A percentile compares a stretch with the other conserved stretches of the same genome.
Conservation (phyloP, 2,888 invertebrate genomes). For the Romanomermis culicivorax region DNA sequence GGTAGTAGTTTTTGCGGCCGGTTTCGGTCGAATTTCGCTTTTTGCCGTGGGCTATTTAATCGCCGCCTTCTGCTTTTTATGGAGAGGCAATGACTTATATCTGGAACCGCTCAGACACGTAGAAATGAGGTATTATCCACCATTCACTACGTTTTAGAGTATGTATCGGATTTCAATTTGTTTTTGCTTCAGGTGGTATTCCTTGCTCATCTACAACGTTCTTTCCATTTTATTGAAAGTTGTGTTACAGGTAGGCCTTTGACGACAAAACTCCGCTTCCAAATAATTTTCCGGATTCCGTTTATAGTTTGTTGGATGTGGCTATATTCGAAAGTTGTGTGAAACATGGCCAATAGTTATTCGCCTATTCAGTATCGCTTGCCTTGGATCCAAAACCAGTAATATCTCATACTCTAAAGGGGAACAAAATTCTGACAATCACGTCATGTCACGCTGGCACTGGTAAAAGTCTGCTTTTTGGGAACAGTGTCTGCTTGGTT, state of each 20-base stretch:
- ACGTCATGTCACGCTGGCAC: no score
- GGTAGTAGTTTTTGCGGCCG: constrained; percentile 78
- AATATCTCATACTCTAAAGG: no score
- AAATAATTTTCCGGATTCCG: neutral
- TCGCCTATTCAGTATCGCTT: neutral
- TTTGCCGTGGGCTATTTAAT: constrained; percentile 86
- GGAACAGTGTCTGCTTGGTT: no score
- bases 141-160: no score
- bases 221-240: constrained; percentile 68
- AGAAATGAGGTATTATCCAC: neutral
- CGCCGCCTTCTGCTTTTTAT: constrained; percentile 80
- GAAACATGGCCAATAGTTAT: neutral
- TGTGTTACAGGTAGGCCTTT: constrained; percentile 41
- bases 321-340: constrained; percentile 2
- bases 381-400: neutral
- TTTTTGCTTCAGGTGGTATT: constrained; percentile 58
- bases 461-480: no score
- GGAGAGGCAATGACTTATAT: constrained; percentile 92
- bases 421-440: no score
- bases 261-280: neutral
- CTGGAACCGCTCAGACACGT: constrained; percentile 46
- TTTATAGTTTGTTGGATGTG: neutral
- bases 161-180: no score
- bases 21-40: constrained; percentile 70
- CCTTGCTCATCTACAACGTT: constrained; percentile 67